A percentile compares a stretch with the other conserved stretches of the same genome.
Evolutionary conservation across 2,113 vertebrate genomes (phyloP).

Genomic region (Podarcis raffonei): DNA sequence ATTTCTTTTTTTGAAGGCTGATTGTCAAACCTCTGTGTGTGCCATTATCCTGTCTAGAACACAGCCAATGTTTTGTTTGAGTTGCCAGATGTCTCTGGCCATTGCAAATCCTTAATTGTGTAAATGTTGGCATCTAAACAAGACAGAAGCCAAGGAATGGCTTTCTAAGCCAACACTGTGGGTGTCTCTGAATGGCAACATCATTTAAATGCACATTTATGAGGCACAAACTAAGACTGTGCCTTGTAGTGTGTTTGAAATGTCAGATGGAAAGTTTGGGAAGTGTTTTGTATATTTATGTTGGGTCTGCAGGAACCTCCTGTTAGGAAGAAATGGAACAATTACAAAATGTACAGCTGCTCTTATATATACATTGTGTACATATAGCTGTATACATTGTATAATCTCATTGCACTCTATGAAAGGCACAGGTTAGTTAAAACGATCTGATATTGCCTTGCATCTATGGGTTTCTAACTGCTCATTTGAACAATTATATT

Average conservation of each 20-base stretch:
- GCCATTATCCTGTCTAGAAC: slow-evolving; percentile 13
- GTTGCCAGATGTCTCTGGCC: slow-evolving; percentile 34
- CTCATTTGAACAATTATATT: not conserved
- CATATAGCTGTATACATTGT: not conserved
- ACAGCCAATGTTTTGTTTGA: slow-evolving; percentile 35
- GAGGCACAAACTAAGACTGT: slow-evolving; percentile 5
- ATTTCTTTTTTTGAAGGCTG: slow-evolving; percentile 7
- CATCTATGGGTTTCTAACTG: not conserved
- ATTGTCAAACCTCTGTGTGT: slow-evolving; percentile 15
- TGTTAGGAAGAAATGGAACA: not conserved
- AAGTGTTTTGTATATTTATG: not conserved
- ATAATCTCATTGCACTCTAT: not conserved
- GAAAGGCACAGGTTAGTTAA: not conserved
- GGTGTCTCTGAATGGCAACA: slow-evolving; percentile 15
- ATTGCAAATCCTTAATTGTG: slow-evolving; percentile 39
- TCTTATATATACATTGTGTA: not conserved
- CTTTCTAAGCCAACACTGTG: slow-evolving; percentile 14
- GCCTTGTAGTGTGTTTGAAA: not conserved
- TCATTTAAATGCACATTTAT: slow-evolving; percentile 22
- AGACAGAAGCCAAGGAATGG: slow-evolving; percentile 2
- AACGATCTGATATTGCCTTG: not conserved
- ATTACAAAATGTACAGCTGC: not conserved
- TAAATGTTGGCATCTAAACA: slow-evolving; percentile 37
- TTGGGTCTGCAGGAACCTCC: not conserved
- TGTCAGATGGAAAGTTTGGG: slow-evolving; percentile 17